phyloP scores from a whole-genome alignment of 2,888 invertebrate genomes.

The Agapostemon virescens region DNA sequence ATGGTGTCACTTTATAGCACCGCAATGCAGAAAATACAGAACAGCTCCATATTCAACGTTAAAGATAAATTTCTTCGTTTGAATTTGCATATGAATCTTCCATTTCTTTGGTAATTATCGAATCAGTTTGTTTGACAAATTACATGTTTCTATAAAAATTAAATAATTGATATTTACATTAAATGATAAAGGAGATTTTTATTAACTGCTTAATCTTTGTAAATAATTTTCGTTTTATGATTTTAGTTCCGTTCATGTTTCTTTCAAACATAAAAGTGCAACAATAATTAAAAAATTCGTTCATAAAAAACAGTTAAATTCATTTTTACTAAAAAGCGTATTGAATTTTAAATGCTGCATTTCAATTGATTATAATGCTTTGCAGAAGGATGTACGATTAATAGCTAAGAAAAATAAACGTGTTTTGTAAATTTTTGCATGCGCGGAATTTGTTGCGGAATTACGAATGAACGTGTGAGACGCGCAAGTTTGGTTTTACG shows the following conservation, averaged over 20 bases:
- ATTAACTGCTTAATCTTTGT: background rate
- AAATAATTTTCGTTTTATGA: background rate
- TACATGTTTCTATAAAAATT: background rate
- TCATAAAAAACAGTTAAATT: background rate
- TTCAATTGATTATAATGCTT: too few relatives aligned
- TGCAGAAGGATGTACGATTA: background rate
- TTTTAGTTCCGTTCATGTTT: too few relatives aligned
- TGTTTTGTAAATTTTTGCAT: background rate
- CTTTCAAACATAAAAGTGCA: background rate
- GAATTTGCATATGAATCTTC: background rate
- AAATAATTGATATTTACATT: background rate
- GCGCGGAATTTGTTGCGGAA: background rate
- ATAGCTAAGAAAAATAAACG: background rate
- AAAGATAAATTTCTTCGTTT: too few relatives aligned
- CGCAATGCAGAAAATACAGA: too few relatives aligned
- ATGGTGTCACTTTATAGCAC: background rate
- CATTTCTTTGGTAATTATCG: background rate
- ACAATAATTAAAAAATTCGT: too few relatives aligned
- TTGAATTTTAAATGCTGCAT: background rate
- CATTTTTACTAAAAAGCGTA: background rate
- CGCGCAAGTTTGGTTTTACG: slow-evolving; percentile 1
- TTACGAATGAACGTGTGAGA: background rate
- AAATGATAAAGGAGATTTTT: background rate
- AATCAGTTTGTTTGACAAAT: background rate
- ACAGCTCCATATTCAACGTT: too few relatives aligned